These are phyloP conservation scores for Scatophagus argus DNA, from an alignment of 2,113 vertebrate species.

Conservation along the genomic window DNA sequence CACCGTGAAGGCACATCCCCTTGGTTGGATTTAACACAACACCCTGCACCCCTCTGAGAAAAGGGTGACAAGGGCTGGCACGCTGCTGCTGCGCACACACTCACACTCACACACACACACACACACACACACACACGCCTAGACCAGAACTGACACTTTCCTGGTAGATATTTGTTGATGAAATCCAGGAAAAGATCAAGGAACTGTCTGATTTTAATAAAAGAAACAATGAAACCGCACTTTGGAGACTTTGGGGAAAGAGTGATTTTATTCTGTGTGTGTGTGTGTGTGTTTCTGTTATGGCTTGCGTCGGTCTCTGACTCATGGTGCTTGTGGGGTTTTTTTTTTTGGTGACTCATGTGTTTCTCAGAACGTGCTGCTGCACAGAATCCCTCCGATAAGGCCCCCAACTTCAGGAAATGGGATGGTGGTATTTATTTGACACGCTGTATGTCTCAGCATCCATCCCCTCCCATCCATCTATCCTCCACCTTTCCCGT, in stretches of 20 bases:
- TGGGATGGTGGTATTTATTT: constrained; percentile 34
- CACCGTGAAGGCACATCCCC: constrained; percentile 76
- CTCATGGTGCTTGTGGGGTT: constrained; percentile 49
- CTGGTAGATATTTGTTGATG: constrained; percentile 25
- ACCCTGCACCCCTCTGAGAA: constrained; percentile 51
- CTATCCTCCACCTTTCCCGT: constrained; percentile 2
- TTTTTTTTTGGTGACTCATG: constrained; percentile 70
- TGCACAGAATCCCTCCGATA: constrained; percentile 54
- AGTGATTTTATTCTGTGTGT: constrained; percentile 19
- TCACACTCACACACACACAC: constrained; percentile 34
- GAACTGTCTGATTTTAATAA: constrained; percentile 45
- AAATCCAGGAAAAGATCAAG: constrained; percentile 43
- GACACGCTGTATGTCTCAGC: constrained; percentile 4
- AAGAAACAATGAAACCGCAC: constrained; percentile 31
- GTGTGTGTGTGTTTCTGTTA: constrained; percentile 34
- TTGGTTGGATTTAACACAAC: constrained; percentile 71
- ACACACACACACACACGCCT: constrained; percentile 18
- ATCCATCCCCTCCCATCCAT: constrained; percentile 1
- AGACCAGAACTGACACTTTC: constrained; percentile 35
- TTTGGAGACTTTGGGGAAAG: constrained; percentile 32
- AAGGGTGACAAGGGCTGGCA: constrained; percentile 53
- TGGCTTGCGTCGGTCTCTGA: constrained; percentile 62
- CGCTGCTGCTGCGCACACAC: constrained; percentile 32
- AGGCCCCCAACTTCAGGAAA: constrained; percentile 49
- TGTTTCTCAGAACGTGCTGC: constrained; percentile 65